phyloP scores from a whole-genome alignment of 2,888 invertebrate genomes.

The Orthonevra nobilis region DNA sequence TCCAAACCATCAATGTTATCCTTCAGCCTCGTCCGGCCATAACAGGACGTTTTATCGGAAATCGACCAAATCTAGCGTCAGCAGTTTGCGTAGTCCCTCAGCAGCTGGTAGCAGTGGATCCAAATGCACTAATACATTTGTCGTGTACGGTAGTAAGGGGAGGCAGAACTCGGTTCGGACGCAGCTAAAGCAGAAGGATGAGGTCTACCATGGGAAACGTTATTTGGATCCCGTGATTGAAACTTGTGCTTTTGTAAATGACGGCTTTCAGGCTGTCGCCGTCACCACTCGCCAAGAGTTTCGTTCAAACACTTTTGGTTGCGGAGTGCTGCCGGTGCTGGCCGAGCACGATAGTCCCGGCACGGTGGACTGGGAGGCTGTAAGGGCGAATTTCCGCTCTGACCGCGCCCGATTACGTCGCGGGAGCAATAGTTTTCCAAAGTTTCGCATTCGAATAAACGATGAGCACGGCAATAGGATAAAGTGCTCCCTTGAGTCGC shows the following conservation, averaged over 20 bases:
- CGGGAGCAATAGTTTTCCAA: constrained; percentile 46
- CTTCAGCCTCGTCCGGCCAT: constrained; percentile 13
- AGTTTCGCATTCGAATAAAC: constrained; percentile 66
- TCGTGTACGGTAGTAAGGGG: constrained; percentile 26
- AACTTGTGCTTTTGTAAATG: constrained; percentile 75
- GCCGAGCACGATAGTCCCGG: constrained; percentile 69
- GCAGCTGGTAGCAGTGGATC: constrained; percentile 45
- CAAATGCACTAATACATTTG: constrained; percentile 48
- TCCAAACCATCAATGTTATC: background rate
- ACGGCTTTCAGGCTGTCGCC: constrained; percentile 50
- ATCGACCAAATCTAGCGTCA: constrained; percentile 12
- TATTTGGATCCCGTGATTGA: constrained; percentile 75
- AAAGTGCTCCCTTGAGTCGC: constrained; percentile 70
- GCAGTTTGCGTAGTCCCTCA: constrained; percentile 35
- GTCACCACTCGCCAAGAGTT: constrained; percentile 41
- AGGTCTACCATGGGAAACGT: constrained; percentile 76
- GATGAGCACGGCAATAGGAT: constrained; percentile 71
- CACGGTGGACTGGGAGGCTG: constrained; percentile 71
- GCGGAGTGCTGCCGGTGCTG: constrained; percentile 67
- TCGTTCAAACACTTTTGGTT: constrained; percentile 64
- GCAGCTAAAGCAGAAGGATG: constrained; percentile 56
- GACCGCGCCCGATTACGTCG: constrained; percentile 32
- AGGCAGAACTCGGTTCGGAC: constrained; percentile 54
- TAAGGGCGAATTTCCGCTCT: constrained; percentile 69
- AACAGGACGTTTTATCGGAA: constrained; percentile 41